These are phyloP conservation scores for Oxyruncus cristatus DNA, from an alignment of 2,113 vertebrate genomes.

Conservation along the genomic window DNA sequence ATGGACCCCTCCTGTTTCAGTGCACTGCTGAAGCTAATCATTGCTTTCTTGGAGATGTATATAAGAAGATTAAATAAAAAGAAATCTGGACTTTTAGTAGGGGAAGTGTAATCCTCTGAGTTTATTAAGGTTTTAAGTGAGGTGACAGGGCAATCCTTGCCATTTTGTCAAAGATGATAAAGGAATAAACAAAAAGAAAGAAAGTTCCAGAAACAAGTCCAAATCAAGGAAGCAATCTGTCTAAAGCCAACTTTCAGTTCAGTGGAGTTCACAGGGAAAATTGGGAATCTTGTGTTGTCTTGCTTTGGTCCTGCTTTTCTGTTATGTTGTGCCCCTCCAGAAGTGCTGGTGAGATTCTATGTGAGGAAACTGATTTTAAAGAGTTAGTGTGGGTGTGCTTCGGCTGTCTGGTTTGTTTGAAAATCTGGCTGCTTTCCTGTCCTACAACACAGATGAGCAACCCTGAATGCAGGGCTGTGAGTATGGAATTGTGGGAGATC, in stretches of 20 bases:
- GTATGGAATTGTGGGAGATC: background rate
- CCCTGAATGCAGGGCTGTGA: background rate
- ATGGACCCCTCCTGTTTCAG: background rate
- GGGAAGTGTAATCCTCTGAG: background rate
- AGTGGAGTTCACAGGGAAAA: background rate
- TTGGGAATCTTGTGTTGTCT: background rate
- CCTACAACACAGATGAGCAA: background rate
- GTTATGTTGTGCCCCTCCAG: fast-evolving
- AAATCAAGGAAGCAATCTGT: background rate
- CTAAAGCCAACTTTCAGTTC: background rate
- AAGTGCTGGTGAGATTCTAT: background rate
- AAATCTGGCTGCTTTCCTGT: background rate
- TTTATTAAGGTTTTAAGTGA: constrained; percentile 15
- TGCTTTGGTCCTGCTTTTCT: background rate
- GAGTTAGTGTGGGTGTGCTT: background rate
- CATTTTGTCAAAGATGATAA: background rate
- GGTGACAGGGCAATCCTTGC: constrained; percentile 8
- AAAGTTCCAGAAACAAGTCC: background rate
- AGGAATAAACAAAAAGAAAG: background rate
- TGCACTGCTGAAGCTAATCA: background rate
- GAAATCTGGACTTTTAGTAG: background rate
- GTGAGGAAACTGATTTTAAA: background rate
- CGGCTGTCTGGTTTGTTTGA: background rate
- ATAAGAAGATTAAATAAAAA: constrained; percentile 35
- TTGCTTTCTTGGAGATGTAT: constrained; percentile 16